Base-by-base conservation (phyloP, 2,797 vertebrate species). In the Ataeniobius toweri region DNA sequence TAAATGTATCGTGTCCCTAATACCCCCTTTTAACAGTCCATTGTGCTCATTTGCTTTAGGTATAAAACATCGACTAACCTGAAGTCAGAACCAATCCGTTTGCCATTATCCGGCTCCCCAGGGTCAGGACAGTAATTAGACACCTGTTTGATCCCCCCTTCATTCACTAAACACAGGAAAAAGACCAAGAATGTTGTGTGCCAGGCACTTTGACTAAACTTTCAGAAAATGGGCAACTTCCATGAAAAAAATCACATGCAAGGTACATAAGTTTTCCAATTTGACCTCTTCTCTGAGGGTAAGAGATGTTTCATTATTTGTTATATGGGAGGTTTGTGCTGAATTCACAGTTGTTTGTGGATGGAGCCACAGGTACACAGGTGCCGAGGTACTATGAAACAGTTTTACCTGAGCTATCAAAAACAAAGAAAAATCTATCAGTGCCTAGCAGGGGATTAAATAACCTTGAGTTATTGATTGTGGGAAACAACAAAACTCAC, bases 61-160 rank as follows among this genome's bases (percentile, higher is more conserved):
- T 81, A 63, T 44, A 24, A 71, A 81, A 48, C 65, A 71, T 2
- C 39, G 39, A 73, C 88, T 93, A 93, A 99, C 98, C 97, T 97
- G 96, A 98, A 98, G 90, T 98, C 96, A 3, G 96, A 95, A 71
- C 98, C 98, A 1, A 88, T 82, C 70, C 96, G 95, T 88, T 97
- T 97, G 69, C 98, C 97, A 82, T 97, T 98, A 84, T 99, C 98
- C 3, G 97, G 97, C 89, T 96, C 94, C 83, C 98, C 98, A 2
- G 98, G 98, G 90, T 99, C 98, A 58, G 98, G 97, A 88, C 98
- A 99, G 89, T 96, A 96, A 93, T 99, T 98, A 53, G 98, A 97
- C 84, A 97, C 96, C 89, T 97, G 91, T 61, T 97, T 96, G 81
- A 97, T 96, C 22, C 97, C 98, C 67, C 97, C 97, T 93, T 99